A percentile compares a stretch with the other conserved stretches of the same genome.
Conservation (phyloP, 1,140 invertebrate genomes). For the Anastrepha ludens region DNA sequence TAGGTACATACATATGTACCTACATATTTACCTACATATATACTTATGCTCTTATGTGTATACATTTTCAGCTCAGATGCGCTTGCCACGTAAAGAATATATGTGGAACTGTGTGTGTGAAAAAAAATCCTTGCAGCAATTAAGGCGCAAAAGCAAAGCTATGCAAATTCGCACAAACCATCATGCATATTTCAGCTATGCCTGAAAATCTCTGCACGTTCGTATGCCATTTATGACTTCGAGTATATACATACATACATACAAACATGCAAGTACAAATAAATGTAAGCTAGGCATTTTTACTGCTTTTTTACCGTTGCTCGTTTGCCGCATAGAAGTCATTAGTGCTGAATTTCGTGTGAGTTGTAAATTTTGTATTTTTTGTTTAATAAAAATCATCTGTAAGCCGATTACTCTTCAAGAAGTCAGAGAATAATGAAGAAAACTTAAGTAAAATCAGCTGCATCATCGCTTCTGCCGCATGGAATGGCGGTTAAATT, state of each 20-base stretch:
- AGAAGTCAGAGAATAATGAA: too few relatives aligned
- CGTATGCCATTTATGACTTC: background rate
- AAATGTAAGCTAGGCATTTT: background rate
- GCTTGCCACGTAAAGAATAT: background rate
- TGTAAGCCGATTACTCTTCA: too few relatives aligned
- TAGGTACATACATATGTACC: background rate
- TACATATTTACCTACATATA: background rate
- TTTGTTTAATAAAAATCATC: too few relatives aligned
- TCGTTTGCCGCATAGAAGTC: background rate
- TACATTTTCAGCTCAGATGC: background rate
- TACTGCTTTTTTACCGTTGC: background rate
- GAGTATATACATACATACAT: background rate
- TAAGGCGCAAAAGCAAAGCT: background rate
- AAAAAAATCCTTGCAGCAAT: conserved; percentile 10
- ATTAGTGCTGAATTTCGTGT: background rate
- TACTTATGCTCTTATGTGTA: background rate
- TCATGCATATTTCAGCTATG: background rate
- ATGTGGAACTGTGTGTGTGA: background rate
- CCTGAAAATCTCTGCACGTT: background rate
- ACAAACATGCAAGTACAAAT: background rate
- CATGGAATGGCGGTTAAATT: too few relatives aligned
- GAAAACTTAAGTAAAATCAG: too few relatives aligned
- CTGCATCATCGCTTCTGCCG: too few relatives aligned
- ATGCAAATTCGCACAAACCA: background rate
- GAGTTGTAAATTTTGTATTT: too few relatives aligned